A percentile compares a stretch with the other conserved stretches of the same genome.
Evolutionary conservation across 2,888 invertebrate genomes (phyloP).

Genomic region (Thera britannica): DNA sequence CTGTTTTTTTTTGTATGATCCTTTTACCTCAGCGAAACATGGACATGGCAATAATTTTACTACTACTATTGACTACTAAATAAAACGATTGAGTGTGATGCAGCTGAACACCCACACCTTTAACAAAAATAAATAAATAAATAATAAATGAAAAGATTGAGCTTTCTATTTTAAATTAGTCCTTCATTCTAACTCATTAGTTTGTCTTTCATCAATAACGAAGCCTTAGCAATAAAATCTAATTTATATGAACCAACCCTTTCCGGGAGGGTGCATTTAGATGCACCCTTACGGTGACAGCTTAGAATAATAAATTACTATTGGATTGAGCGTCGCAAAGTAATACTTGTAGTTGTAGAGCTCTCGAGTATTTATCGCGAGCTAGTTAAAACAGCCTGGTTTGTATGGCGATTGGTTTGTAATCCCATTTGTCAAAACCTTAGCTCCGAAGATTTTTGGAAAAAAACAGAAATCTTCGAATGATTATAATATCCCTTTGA

Average conservation of each 20-base stretch:
- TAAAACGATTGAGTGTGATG: slow-evolving; percentile 8
- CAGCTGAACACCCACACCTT: slow-evolving; percentile 26
- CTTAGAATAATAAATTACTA: slow-evolving; percentile 27
- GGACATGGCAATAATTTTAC: no score
- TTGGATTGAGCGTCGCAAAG: slow-evolving; percentile 1
- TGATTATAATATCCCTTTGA: no score
- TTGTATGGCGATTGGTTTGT: no score
- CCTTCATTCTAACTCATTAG: slow-evolving; percentile 25
- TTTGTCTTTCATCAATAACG: slow-evolving; percentile 18
- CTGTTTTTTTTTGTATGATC: no score
- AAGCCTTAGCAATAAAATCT: slow-evolving; percentile 27
- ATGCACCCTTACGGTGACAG: slow-evolving; percentile 26
- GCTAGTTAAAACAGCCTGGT: no score
- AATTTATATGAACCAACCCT: slow-evolving; percentile 26
- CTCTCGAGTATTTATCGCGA: no score
- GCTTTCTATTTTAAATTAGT: slow-evolving; percentile 12
- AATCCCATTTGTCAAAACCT: no score
- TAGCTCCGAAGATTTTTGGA: no score
- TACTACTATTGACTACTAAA: neutral
- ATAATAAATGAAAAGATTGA: neutral
- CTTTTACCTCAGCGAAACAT: no score
- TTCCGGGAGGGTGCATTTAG: slow-evolving; percentile 23
- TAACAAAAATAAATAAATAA: neutral
- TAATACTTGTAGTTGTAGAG: neutral
- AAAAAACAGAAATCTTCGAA: no score